phyloP scores from a whole-genome alignment of 2,797 vertebrate species.

The Coilia nasus region DNA sequence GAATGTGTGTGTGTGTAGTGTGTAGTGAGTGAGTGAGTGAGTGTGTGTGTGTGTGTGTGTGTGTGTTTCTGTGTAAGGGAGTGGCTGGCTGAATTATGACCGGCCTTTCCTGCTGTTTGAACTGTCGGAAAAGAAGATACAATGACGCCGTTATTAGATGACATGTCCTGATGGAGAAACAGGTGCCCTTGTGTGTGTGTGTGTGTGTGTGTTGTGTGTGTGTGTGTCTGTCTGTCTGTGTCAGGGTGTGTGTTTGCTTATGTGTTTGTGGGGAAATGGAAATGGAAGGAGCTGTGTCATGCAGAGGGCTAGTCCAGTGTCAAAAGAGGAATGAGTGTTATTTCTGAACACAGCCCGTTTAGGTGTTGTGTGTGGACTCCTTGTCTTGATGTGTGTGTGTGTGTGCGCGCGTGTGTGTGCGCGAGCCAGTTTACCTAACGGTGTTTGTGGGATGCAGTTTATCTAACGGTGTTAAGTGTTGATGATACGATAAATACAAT shows the following conservation, averaged over 20 bases:
- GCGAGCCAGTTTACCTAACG: no score
- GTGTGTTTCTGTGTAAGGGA: background rate
- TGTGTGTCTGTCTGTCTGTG: background rate
- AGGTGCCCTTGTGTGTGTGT: background rate
- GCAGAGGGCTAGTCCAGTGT: background rate
- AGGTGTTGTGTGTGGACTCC: background rate
- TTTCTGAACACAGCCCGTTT: background rate
- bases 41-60: no score
- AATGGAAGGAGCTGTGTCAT: background rate
- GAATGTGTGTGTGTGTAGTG: no score
- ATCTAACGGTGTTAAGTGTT: no score
- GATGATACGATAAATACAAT: no score
- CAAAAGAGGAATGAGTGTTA: background rate
- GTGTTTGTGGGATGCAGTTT: no score
- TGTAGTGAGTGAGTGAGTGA: no score
- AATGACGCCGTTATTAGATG: conserved; percentile 4
- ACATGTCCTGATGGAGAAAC: background rate
- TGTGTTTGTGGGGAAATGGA: background rate
- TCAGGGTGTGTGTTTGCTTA: background rate
- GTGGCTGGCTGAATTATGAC: background rate
- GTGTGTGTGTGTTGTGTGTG: conserved; percentile 14
- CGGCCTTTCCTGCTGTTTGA: background rate
- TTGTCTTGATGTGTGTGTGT: no score
- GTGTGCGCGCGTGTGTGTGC: no score
- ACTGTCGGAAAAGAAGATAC: background rate